Evolutionary conservation across 2,888 invertebrate species (phyloP), one percentile per base, ranked within the genome.

Genomic region (Cosmorhoe ocellata): DNA sequence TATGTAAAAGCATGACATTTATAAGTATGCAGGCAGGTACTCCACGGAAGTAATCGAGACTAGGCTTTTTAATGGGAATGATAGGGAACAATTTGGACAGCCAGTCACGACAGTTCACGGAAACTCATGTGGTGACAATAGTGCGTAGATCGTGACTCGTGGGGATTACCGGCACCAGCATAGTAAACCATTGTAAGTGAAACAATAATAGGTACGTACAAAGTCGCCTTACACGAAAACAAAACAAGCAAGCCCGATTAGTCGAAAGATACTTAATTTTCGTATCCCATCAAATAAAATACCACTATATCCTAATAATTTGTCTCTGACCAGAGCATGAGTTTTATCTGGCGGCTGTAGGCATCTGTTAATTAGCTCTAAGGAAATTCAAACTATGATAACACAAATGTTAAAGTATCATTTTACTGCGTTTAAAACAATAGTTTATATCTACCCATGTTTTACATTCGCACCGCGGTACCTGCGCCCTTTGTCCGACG

Each of bases 401-500:
- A n/a, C n/a, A n/a, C n/a, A n/a, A n/a, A 18, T 18, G 18, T 18
- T 4, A 18, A 2, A 38, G 30, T 36, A 51, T 32, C 10, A 31
- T 42, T 38, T 3, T 14, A 39, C 42, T 46, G 32, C 11, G 26
- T 22, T 12, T 40, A 32, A 43, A 68, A 72, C 71, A 76, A 76
- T 70, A 56, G 62, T 36, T 39, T 13, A 40, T 33, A 42, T 30
- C 37, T 45, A 53, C 48, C 49, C 31, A 43, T 45, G 52, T 72
- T 69, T 64, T 70, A 71, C 71, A 75, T 77, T n/a, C n/a, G n/a
- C 77, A 69, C 65, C 62, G 63, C 65, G 59, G 53, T 75, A 74
- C 76, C 69, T 67, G 71, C 46, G 57, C 65, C 68, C 69, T 77
- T 82, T 83, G 82, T 82, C 81, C 69, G 58, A 66, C 55, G 64